phyloP scores from a whole-genome alignment of 2,113 vertebrate genomes.

The Amphilophus citrinellus region DNA sequence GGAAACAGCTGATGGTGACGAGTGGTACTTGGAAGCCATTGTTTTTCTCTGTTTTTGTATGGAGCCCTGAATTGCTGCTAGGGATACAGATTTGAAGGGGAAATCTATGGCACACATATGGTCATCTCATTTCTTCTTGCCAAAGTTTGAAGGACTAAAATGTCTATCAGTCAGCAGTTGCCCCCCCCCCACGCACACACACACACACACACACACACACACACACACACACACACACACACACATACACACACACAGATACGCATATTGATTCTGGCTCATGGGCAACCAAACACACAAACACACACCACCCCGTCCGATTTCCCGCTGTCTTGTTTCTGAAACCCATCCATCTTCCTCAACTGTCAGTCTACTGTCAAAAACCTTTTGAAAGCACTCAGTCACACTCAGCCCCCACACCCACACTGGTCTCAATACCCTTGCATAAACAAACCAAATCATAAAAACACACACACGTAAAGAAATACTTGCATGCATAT shows the following conservation, averaged over 20 bases:
- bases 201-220: conserved; percentile 5
- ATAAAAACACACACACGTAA: conserved; percentile 27
- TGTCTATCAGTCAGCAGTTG: conserved; percentile 73
- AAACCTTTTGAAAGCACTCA: conserved; percentile 48
- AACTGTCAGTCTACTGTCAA: conserved; percentile 70
- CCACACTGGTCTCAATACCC: background rate
- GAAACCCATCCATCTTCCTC: conserved; percentile 76
- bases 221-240: background rate
- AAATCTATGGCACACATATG: conserved; percentile 75
- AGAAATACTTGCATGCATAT: conserved; percentile 32
- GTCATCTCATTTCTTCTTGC: conserved; percentile 60
- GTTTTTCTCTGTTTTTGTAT: conserved; percentile 46
- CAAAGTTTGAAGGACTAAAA: conserved; percentile 68
- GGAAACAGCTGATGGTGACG: conserved; percentile 36
- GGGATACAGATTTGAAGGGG: conserved; percentile 51
- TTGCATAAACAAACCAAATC: conserved; percentile 7
- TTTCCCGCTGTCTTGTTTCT: conserved; percentile 62
- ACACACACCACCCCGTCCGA: conserved; percentile 54
- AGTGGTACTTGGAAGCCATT: conserved; percentile 48
- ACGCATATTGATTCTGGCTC: conserved; percentile 4
- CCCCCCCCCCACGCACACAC: background rate
- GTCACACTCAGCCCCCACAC: conserved; percentile 26
- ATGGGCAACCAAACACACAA: conserved; percentile 53
- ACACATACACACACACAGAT: conserved; percentile 28
- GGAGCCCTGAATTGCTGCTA: conserved; percentile 5